phyloP scores from a whole-genome alignment of 2,888 invertebrate species.

The Apamea anceps region DNA sequence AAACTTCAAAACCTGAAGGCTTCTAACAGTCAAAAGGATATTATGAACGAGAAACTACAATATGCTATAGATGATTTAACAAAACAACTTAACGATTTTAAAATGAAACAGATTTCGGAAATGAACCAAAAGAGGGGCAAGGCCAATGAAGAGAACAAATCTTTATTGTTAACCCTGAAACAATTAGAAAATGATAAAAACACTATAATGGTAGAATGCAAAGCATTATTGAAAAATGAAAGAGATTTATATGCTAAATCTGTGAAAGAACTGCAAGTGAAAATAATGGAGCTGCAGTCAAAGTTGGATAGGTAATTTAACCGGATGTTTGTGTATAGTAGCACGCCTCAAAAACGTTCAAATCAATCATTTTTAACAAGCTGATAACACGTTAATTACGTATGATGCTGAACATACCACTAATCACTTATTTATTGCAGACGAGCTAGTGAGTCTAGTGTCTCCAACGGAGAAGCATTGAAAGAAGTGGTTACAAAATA shows the following conservation, averaged over 20 bases:
- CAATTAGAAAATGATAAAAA: constrained; percentile 86
- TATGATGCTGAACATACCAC: constrained; percentile 63
- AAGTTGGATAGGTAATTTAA: constrained; percentile 79
- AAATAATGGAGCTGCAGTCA: constrained; percentile 78
- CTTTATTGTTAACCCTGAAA: constrained; percentile 80
- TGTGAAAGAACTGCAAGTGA: constrained; percentile 78
- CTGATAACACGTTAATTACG: constrained; percentile 70
- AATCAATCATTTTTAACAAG: constrained; percentile 75
- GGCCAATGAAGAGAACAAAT: constrained; percentile 84
- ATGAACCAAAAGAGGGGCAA: constrained; percentile 73
- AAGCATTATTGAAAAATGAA: constrained; percentile 87
- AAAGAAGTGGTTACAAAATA: constrained; percentile 83
- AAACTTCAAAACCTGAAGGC: constrained; percentile 77
- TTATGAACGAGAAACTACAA: constrained; percentile 72
- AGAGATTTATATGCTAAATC: constrained; percentile 84
- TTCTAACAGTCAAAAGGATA: constrained; percentile 78
- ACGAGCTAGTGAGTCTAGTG: constrained; percentile 74
- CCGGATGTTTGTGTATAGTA: constrained; percentile 26
- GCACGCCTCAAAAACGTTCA: constrained; percentile 16
- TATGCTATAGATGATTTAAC: constrained; percentile 72
- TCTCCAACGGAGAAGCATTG: constrained; percentile 72
- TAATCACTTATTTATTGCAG: constrained; percentile 77
- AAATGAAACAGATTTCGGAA: constrained; percentile 70
- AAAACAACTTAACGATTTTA: constrained; percentile 73
- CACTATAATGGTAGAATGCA: constrained; percentile 85